A percentile compares a stretch with the other conserved stretches of the same genome.
These are phyloP conservation scores for Brenthis hecate DNA, from an alignment of 2,888 invertebrate genomes.

Conservation along the genomic window DNA sequence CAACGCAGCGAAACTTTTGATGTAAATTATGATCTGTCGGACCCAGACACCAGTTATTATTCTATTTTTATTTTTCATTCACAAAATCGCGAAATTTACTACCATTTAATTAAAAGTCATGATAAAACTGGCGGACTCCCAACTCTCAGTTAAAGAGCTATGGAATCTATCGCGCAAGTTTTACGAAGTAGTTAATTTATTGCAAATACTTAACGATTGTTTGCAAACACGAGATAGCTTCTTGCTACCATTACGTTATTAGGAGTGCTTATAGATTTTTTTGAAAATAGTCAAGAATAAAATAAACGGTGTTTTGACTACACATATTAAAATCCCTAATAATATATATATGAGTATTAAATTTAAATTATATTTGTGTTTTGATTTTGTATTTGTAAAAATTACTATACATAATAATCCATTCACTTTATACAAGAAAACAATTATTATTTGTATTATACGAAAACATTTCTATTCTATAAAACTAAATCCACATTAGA, in stretches of 20 bases:
- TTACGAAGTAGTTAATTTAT: constrained; percentile 28
- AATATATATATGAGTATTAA: no score
- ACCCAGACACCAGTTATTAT: constrained; percentile 1
- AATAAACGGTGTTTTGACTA: no score
- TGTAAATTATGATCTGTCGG: constrained; percentile 15
- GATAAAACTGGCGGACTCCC: constrained; percentile 26
- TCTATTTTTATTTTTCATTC: not conserved
- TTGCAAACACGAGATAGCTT: constrained; percentile 19
- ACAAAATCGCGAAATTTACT: constrained; percentile 2
- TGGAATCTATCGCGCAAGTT: constrained; percentile 23
- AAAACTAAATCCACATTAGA: no score
- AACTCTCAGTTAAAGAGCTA: constrained; percentile 19
- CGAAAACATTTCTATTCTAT: no score
- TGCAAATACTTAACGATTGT: constrained; percentile 28
- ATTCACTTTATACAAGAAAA: no score
- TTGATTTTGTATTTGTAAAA: no score
- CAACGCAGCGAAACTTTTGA: constrained; percentile 10
- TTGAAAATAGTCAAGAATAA: no score
- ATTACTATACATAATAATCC: no score
- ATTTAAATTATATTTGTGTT: no score
- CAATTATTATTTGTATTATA: no score
- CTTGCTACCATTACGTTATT: not conserved
- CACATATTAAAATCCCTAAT: no score
- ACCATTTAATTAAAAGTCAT: constrained; percentile 18
- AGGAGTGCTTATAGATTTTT: no score